Evolutionary conservation across 2,888 invertebrate genomes (phyloP), one percentile per base, ranked within the genome.

Genomic region (Machimus rusticus): DNA sequence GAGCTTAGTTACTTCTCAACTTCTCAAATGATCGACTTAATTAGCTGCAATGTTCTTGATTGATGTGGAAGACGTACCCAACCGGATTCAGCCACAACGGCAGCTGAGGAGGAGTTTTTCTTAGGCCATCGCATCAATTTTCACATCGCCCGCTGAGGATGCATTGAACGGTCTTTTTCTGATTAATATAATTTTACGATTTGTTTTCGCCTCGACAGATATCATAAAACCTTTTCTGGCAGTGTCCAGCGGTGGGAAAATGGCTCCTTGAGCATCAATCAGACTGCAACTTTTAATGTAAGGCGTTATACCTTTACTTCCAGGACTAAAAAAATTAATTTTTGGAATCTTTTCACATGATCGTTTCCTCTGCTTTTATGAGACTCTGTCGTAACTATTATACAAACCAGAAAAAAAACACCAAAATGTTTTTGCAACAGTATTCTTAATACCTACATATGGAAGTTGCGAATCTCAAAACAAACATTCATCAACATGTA

Each of bases 11-110:
- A 55, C 86, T 82, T 74, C 74, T 81, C 46, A 57, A 55, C 86
- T 82, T 74, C 74, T 81, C 46, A 57, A 77, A 86, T 87, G 86
- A 87, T 86, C 85, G 88, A 84, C 78, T 88, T 88, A 88, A 87
- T 88, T 88, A 88, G 88, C 82, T 76, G 84, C 51, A 78, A 55
- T 87, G 86, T 87, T 87, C 74, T 74, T 87, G 87, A 87, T 87
- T 85, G 85, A 87, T 87, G 85, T 43, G 77, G 46, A 87, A 74
- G 76, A 82, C 82, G 57, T 82, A 37, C 23, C 55, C 82, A 34
- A 66, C 82, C 23, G 37, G n/a, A 66, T 66, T n/a, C n/a, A 6
- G 31, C 51, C 5, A n/a, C 16, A 28, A 8, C 31, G 1, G 16
- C 51, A 55, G 79, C 31, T 46, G 31, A 46, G 51, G 79, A 51